Percentiles rank a stretch among this genome's conserved stretches.
Evolutionary conservation across 1,140 invertebrate species (phyloP).

Genomic region (Drosophila ironensis): DNA sequence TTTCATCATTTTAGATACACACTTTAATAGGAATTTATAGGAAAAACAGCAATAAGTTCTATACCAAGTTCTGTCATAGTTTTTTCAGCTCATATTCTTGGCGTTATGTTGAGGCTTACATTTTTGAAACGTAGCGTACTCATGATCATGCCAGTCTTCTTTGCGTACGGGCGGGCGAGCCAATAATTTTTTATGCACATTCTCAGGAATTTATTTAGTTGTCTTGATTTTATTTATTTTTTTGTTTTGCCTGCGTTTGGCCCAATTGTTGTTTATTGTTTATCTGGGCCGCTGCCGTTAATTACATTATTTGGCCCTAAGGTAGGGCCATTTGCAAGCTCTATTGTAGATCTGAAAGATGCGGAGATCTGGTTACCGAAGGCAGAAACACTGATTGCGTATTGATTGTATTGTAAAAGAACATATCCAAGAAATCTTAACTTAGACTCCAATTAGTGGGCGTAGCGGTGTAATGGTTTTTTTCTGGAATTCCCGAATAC

Average conservation of each 20-base stretch:
- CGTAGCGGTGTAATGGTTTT: too few species aligned
- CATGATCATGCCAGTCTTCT: constrained; percentile 13
- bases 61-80: too few species aligned
- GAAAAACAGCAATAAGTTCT: too few species aligned
- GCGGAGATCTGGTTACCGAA: neutral
- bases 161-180: constrained; percentile 42
- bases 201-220: constrained; percentile 51
- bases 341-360: neutral
- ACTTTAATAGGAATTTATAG: too few species aligned
- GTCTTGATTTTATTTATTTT: constrained; percentile 19
- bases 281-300: constrained; percentile 23
- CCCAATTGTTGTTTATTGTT: constrained; percentile 41
- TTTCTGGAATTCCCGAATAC: neutral
- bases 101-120: neutral
- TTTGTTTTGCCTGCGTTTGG: neutral
- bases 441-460: too few species aligned
- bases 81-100: neutral
- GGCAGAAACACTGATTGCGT: too few species aligned
- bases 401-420: too few species aligned
- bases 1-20: too few species aligned
- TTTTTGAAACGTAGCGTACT: neutral
- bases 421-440: neutral
- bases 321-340: constrained; percentile 7
- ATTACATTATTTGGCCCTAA: constrained; percentile 44
- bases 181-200: constrained; percentile 60